Base-by-base conservation (phyloP, 2,888 invertebrate species). In the Sphecodes monilicornis region DNA sequence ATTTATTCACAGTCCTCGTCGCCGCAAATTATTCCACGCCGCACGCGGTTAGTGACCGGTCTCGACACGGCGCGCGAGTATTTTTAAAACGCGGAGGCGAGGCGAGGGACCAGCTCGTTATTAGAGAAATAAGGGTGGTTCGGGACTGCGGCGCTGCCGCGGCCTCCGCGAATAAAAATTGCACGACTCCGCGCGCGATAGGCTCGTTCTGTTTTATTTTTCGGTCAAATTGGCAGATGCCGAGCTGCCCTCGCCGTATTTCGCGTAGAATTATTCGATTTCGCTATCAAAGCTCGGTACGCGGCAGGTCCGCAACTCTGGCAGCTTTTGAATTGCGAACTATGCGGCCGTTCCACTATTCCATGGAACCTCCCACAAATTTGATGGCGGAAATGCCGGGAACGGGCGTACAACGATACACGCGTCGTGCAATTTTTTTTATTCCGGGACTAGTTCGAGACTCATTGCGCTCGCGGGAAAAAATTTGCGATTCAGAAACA, bases 11-110 rank as follows among this genome's bases (percentile, higher is more conserved):
- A 22, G 75, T 50, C 70, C 32, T 75, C 75, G 70, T 76, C 66
- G 76, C 54, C 64, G 68, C 66, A 68, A 83, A 82, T 83, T 83
- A 82, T 83, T 82, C 82, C 72, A 76, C 22, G 66, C 54, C 72
- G 54, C 36, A 32, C n/a, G 60, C 71, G 18, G 71, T n/a, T 50
- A 54, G 41, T 43, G 64, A 43, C n/a, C 64, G 26, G 36, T 50
- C 60, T 29, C 54, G 43, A 36, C 76, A 1, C 41, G 54, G 70
- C 54, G 54, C 57, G 54, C 57, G 75, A 71, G 54, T 76, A 82
- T 82, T 82, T 82, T 82, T 64, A 82, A 75, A 82, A 29, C 46
- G 43, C 11, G 22, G 22, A 18, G 46, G 0, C 22, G 50, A 22
- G 50, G 50, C 50, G 41, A 46, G 82, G 43, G 43, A 71, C 70